Evolutionary conservation across 1,140 invertebrate species (phyloP).

Genomic region (Potamilus streckersoni): DNA sequence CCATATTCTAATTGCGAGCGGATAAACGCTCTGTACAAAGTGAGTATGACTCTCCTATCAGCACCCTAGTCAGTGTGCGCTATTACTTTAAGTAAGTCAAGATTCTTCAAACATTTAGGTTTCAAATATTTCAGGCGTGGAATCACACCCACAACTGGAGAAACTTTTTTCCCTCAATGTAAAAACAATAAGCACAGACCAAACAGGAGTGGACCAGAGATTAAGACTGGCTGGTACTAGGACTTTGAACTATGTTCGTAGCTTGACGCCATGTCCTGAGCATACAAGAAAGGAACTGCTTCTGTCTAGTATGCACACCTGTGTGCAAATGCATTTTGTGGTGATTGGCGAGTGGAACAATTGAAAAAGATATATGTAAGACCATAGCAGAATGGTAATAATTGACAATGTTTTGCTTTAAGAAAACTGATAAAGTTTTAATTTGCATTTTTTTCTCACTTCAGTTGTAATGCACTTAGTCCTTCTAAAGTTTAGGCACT

Average conservation of each 20-base stretch:
- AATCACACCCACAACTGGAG: conserved; percentile 6
- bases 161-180: conserved; percentile 13
- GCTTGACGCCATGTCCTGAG: conserved; percentile 19
- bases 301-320: conserved; percentile 24
- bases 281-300: conserved; percentile 16
- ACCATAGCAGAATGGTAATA: background rate
- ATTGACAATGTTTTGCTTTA: no score
- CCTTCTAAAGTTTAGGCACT: no score
- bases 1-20: no score
- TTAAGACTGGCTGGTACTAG: conserved; percentile 10
- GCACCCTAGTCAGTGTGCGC: no score
- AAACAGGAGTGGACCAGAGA: background rate
- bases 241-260: conserved; percentile 7
- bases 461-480: no score
- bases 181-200: conserved; percentile 12
- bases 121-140: background rate
- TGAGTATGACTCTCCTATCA: no score
- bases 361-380: background rate
- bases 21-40: no score
- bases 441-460: no score
- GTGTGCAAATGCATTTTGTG: background rate
- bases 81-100: no score
- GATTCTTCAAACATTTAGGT: no score
- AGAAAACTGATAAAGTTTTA: no score
- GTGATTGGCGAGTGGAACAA: background rate